Evolutionary conservation across 2,888 invertebrate genomes (phyloP).

Genomic region (Eubasilissa splendida): DNA sequence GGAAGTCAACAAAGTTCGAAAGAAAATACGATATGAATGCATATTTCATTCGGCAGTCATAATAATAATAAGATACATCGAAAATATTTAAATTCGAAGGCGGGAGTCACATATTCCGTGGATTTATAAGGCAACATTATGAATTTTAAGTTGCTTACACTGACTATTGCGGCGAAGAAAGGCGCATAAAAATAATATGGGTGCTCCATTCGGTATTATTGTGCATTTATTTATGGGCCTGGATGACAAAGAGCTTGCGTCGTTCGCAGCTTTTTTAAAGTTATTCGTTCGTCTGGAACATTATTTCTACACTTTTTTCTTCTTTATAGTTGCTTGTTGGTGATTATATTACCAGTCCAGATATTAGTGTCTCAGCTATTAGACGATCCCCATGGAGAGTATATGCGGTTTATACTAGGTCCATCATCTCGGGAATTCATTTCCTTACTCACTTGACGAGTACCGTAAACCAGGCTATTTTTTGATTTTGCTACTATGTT

Average conservation of each 20-base stretch:
- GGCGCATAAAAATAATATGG: conserved; percentile 57
- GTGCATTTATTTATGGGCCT: conserved; percentile 56
- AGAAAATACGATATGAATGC: conserved; percentile 5
- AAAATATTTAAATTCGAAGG: conserved; percentile 50
- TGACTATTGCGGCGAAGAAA: conserved; percentile 54
- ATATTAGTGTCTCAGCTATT: no score
- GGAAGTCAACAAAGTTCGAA: conserved; percentile 24
- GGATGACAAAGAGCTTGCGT: conserved; percentile 33
- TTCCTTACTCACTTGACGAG: no score
- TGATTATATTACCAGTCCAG: no score
- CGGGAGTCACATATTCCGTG: conserved; percentile 48
- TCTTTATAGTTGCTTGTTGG: no score
- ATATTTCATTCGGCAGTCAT: conserved; percentile 41
- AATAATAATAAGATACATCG: conserved; percentile 45
- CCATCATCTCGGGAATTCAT: no score
- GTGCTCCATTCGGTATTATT: conserved; percentile 52
- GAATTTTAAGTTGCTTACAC: conserved; percentile 58
- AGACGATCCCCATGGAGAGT: no score
- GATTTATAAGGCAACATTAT: conserved; percentile 58
- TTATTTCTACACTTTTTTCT: no score
- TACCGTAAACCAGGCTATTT: no score
- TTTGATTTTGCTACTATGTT: no score
- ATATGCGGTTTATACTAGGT: no score
- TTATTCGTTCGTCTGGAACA: background rate
- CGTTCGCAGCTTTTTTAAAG: conserved; percentile 21